phyloP scores from a whole-genome alignment of 2,797 vertebrate genomes.

The Melanotaenia boesemani region DNA sequence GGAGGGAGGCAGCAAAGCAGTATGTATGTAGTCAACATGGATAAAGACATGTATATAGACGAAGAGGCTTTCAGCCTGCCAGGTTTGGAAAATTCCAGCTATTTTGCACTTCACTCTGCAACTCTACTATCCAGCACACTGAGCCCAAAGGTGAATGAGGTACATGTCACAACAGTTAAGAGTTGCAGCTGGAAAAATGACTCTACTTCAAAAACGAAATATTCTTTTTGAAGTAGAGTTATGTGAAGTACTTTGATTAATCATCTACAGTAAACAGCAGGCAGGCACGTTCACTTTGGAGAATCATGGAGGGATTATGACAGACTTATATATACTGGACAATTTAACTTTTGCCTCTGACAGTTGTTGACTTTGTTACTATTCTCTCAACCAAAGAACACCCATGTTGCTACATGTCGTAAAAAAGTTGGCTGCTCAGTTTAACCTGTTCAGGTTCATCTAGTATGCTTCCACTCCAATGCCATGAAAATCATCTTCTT shows the following conservation, averaged over 20 bases:
- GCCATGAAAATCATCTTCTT: not conserved
- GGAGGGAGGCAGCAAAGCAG: not conserved
- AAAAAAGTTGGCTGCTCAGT: not conserved
- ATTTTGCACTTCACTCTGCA: not conserved
- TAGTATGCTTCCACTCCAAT: not conserved
- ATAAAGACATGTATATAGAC: not conserved
- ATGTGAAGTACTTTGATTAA: not conserved
- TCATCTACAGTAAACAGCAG: no score
- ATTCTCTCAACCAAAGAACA: not conserved
- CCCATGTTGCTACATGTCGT: not conserved
- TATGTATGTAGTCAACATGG: not conserved
- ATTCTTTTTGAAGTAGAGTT: not conserved
- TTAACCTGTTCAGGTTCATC: not conserved
- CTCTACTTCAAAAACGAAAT: not conserved
- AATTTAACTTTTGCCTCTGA: not conserved
- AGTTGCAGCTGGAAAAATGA: not conserved
- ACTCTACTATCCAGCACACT: not conserved
- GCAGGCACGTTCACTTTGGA: no score
- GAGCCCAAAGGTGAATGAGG: no score
- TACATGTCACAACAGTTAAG: not conserved
- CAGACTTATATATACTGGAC: not conserved
- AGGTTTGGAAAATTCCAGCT: not conserved
- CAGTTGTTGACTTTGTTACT: not conserved
- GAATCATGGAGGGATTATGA: not conserved
- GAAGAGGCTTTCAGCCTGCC: not conserved